phyloP scores from a whole-genome alignment of 2,888 invertebrate species.

The Nematopogon swammerdamellus region DNA sequence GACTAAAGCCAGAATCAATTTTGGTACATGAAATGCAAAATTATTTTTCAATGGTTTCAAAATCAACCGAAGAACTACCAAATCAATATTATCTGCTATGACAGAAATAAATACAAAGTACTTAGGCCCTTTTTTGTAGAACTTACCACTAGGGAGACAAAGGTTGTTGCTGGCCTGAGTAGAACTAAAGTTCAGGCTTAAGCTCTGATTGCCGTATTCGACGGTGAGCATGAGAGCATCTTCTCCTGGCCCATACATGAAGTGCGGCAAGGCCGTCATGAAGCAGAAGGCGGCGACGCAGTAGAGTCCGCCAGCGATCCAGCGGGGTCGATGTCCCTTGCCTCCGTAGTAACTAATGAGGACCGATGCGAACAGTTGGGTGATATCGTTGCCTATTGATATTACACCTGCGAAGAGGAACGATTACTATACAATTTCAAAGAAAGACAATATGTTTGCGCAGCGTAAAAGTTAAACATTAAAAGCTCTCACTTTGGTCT shows the following conservation, averaged over 20 bases:
- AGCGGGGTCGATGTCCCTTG: slow-evolving; percentile 67
- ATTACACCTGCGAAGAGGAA: slow-evolving; percentile 53
- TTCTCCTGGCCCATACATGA: slow-evolving; percentile 65
- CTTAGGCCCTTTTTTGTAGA: no score
- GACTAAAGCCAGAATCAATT: no score
- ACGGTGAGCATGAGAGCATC: slow-evolving; percentile 61
- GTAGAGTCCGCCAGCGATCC: slow-evolving; percentile 63
- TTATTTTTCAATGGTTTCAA: no score
- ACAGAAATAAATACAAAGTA: no score
- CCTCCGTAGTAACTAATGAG: slow-evolving; percentile 68
- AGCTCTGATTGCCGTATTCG: slow-evolving; percentile 40
- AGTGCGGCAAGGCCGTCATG: slow-evolving; percentile 64
- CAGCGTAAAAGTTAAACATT: neutral
- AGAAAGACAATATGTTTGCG: neutral
- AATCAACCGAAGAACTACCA: no score
- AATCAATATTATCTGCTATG: no score
- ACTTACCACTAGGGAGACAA: slow-evolving; percentile 2
- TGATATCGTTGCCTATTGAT: slow-evolving; percentile 71
- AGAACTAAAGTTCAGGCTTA: neutral
- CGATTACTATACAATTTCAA: no score
- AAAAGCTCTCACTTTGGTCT: no score
- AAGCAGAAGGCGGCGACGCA: slow-evolving; percentile 64
- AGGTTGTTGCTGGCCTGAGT: neutral
- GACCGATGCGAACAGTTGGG: slow-evolving; percentile 64
- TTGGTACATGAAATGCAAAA: no score